phyloP scores from a whole-genome alignment of 2,797 vertebrate species.

The Helarctos malayanus region DNA sequence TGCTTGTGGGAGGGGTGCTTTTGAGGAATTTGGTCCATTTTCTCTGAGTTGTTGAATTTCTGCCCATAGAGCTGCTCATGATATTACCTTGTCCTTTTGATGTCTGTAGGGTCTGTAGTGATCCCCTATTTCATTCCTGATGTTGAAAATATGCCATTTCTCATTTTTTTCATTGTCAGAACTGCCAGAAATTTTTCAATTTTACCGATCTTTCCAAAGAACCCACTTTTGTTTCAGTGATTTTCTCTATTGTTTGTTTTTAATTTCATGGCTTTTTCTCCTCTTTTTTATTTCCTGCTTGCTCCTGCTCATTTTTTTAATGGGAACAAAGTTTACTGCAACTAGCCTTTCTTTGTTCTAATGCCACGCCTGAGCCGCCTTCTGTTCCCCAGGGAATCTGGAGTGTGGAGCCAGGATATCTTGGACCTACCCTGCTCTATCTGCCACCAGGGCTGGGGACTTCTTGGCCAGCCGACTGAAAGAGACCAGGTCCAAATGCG shows the following conservation, averaged over 20 bases:
- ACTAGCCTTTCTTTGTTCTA: background rate
- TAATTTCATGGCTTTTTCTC: background rate
- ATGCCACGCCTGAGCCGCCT: background rate
- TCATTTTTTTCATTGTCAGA: background rate
- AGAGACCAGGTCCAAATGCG: too few relatives aligned
- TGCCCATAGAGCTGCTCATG: background rate
- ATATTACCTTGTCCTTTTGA: background rate
- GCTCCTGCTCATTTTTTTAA: background rate
- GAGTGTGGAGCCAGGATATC: fast-evolving
- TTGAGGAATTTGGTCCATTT: background rate
- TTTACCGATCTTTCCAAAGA: background rate
- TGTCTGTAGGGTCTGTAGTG: background rate
- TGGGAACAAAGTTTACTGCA: background rate
- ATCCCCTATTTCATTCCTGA: background rate
- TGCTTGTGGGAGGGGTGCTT: background rate
- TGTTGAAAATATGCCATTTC: background rate
- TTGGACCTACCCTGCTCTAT: too few relatives aligned
- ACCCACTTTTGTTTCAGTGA: background rate
- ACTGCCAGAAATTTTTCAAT: background rate
- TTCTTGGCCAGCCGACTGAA: too few relatives aligned
- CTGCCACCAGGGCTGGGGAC: too few relatives aligned
- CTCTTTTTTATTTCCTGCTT: background rate
- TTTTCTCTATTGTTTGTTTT: background rate
- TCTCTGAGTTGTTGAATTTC: background rate
- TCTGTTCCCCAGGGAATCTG: background rate